Conservation (phyloP, 2,113 vertebrate species). For the Cynoglossus semilaevis region DNA sequence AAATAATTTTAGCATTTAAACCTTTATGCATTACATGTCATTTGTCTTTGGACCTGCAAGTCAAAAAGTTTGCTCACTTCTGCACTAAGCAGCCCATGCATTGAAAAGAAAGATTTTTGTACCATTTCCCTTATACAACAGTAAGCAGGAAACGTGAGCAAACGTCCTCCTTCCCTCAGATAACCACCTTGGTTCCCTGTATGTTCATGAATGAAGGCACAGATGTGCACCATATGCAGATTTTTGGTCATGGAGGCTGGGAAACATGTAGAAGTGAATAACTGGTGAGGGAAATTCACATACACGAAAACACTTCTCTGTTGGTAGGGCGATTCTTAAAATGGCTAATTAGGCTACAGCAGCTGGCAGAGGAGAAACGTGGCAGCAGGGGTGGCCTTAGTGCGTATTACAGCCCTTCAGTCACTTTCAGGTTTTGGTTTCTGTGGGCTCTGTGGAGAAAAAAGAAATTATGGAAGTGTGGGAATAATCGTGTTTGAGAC, state of each 20-base stretch:
- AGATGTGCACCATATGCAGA: conserved; percentile 73
- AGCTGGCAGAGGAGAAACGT: conserved; percentile 57
- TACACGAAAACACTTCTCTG: conserved; percentile 70
- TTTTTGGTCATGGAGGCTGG: conserved; percentile 51
- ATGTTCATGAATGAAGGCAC: conserved; percentile 60
- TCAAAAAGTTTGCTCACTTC: too few species aligned
- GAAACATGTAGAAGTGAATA: conserved; percentile 56
- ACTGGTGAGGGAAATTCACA: conserved; percentile 59
- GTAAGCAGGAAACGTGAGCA: conserved; percentile 48
- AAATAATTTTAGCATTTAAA: too few species aligned
- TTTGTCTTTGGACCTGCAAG: too few species aligned
- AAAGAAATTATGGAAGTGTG: background rate
- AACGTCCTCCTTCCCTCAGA: conserved; percentile 62
- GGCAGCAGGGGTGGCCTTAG: conserved; percentile 53
- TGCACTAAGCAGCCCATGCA: too few species aligned
- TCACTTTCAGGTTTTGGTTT: conserved; percentile 31
- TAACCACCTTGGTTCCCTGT: conserved; percentile 45
- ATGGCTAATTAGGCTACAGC: conserved; percentile 71
- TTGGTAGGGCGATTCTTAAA: conserved; percentile 64
- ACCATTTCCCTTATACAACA: background rate
- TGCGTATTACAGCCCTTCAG: conserved; percentile 3
- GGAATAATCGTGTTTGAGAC: conserved; percentile 19
- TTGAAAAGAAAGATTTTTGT: too few species aligned
- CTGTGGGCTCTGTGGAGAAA: conserved; percentile 19
- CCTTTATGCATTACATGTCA: too few species aligned